Evolutionary conservation across 2,888 invertebrate genomes (phyloP).

Genomic region (Polydrusus pterygomalis): DNA sequence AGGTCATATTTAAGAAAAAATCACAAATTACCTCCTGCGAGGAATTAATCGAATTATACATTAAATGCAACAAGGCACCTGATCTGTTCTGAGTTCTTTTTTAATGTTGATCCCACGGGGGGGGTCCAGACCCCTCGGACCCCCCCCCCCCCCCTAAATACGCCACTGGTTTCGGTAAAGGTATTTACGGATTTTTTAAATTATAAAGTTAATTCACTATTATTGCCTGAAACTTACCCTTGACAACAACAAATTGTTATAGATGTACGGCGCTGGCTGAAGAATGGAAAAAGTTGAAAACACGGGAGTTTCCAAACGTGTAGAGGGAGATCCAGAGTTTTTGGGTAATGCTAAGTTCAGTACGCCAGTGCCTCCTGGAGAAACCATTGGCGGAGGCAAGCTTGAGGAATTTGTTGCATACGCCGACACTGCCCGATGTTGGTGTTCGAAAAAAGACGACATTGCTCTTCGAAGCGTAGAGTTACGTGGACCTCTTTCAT

Average conservation of each 20-base stretch:
- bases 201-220: too few species aligned
- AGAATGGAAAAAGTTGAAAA: slow-evolving; percentile 5
- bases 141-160: too few species aligned
- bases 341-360: slow-evolving; percentile 40
- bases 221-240: slow-evolving; percentile 58
- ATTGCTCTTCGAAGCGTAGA: slow-evolving; percentile 96
- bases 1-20: too few species aligned
- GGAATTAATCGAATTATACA: too few species aligned
- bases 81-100: too few species aligned
- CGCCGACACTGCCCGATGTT: slow-evolving; percentile 61
- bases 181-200: too few species aligned
- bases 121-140: too few species aligned
- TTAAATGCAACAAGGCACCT: too few species aligned
- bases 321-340: slow-evolving; percentile 14
- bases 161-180: too few species aligned
- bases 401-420: slow-evolving; percentile 40
- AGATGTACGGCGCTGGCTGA: slow-evolving; percentile 30
- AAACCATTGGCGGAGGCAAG: slow-evolving; percentile 29
- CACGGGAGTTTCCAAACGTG: slow-evolving; percentile 20
- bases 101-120: too few species aligned
- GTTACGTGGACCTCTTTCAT: slow-evolving; percentile 97
- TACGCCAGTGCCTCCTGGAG: slow-evolving; percentile 35
- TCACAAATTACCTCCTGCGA: too few species aligned
- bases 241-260: slow-evolving; percentile 57
- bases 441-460: slow-evolving; percentile 83